Base-by-base conservation (phyloP, 2,888 invertebrate species). In the Lobophora halterata region DNA sequence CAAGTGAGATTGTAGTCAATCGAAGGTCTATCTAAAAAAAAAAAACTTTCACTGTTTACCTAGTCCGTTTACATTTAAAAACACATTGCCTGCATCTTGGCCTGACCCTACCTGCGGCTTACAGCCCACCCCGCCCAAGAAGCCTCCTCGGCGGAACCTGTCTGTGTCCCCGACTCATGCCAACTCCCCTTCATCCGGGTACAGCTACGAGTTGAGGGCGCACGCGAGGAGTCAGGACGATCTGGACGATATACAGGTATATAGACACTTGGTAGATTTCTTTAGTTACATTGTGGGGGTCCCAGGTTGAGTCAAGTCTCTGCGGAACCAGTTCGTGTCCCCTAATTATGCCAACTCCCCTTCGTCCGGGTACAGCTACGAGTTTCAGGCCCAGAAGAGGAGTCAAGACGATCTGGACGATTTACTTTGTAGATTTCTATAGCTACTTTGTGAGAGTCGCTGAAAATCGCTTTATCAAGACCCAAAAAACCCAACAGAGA, bases 111-210 rank as follows among this genome's bases (percentile, higher is more conserved):
- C 45, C 23, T 50, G 37, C 44, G 52, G 55, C 55, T 69, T 69
- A 24, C 88, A 93, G 93, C 93, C 94, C 30, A 94, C 93, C 35
- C 95, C 96, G 35, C 96, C 96, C 26, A 95, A 95, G 86, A 96
- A 96, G 79, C 96, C 96, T 46, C 96, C 96, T 1, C 89, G 96
- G 30, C 89, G 96, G 54, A 95, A 95, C 76, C 89, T 96, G 35
- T 95, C 95, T 6, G 93, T 95, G 43, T 95, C 95, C 8, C 96
- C 96, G 11, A 96, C 95, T 13, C 95, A 95, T 67, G 90, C 90
- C 45, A 90, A 90, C 63, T 85, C 85, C 38, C 85, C 86, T 19
- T 86, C 87, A 33, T 85, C 85, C 34, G 86, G 82, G 48, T 86
- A 88, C 70, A 82, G 82, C 67, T 91, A 90, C 71, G 92, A 92